Conservation (phyloP, 2,888 invertebrate genomes). For the Polydrusus cervinus region DNA sequence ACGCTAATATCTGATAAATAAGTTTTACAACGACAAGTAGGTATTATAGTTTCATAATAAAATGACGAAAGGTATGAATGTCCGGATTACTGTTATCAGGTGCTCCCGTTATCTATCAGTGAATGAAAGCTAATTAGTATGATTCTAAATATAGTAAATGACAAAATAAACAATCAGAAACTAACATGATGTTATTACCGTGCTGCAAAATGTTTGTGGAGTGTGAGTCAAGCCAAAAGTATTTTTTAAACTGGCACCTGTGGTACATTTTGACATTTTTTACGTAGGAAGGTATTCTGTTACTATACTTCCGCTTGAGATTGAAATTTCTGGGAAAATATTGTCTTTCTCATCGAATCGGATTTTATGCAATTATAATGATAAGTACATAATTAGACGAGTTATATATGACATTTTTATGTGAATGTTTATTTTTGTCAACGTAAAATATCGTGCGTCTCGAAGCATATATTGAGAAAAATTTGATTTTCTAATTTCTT, state of each 20-base stretch:
- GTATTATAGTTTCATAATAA: background rate
- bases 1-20: background rate
- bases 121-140: slow-evolving; percentile 27
- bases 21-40: too few relatives aligned
- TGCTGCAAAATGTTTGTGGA: slow-evolving; percentile 2
- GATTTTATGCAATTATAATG: background rate
- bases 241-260: slow-evolving; percentile 3
- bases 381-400: background rate
- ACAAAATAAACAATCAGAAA: slow-evolving; percentile 25
- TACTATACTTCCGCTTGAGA: slow-evolving; percentile 10
- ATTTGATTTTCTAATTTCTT: too few relatives aligned
- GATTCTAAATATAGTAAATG: slow-evolving; percentile 36
- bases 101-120: slow-evolving; percentile 16
- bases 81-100: slow-evolving; percentile 5
- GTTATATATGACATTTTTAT: too few relatives aligned
- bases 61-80: slow-evolving; percentile 15
- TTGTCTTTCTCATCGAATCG: slow-evolving; percentile 1
- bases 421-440: too few relatives aligned
- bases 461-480: too few relatives aligned
- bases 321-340: slow-evolving; percentile 6
- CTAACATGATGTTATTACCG: slow-evolving; percentile 4
- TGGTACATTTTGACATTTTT: background rate
- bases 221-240: slow-evolving; percentile 13
- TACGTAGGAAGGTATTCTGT: slow-evolving; percentile 12
- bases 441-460: too few relatives aligned